phyloP scores from a whole-genome alignment of 2,888 invertebrate genomes.

The Cephus pulcher region DNA sequence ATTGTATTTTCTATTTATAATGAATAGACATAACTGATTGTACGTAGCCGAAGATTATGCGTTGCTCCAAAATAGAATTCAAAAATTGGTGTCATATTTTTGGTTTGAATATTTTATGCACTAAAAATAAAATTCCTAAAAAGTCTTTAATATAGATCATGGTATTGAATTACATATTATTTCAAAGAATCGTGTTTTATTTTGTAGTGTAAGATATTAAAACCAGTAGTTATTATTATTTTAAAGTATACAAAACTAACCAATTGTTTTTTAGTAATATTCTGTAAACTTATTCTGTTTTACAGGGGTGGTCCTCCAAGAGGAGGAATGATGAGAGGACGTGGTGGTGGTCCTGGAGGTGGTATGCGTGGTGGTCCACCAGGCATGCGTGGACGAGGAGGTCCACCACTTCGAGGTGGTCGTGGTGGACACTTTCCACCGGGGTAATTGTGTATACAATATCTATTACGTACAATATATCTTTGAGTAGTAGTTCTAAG shows the following conservation, averaged over 20 bases:
- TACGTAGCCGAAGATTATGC: too few relatives aligned
- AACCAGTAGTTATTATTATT: not conserved
- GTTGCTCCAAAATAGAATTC: not conserved
- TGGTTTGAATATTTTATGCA: too few relatives aligned
- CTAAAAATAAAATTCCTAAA: too few relatives aligned
- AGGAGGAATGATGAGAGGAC: constrained; percentile 60
- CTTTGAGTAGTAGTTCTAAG: too few relatives aligned
- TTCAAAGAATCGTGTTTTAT: too few relatives aligned
- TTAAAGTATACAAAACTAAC: not conserved
- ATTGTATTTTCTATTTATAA: constrained; percentile 9
- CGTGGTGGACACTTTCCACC: constrained; percentile 61
- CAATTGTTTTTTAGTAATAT: too few relatives aligned
- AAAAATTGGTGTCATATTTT: not conserved
- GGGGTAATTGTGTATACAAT: constrained; percentile 44
- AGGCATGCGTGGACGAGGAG: constrained; percentile 59
- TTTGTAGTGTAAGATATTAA: not conserved
- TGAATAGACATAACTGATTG: not conserved
- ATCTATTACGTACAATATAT: not conserved
- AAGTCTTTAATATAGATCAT: not conserved
- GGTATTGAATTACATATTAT: too few relatives aligned
- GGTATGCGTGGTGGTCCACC: constrained; percentile 63
- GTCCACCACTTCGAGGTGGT: constrained; percentile 58
- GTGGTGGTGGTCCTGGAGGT: constrained; percentile 58
- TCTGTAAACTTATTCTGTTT: too few relatives aligned
- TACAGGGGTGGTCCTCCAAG: constrained; percentile 56